Conservation (phyloP, 2,113 vertebrate genomes). For the Corydoras maculifer region DNA sequence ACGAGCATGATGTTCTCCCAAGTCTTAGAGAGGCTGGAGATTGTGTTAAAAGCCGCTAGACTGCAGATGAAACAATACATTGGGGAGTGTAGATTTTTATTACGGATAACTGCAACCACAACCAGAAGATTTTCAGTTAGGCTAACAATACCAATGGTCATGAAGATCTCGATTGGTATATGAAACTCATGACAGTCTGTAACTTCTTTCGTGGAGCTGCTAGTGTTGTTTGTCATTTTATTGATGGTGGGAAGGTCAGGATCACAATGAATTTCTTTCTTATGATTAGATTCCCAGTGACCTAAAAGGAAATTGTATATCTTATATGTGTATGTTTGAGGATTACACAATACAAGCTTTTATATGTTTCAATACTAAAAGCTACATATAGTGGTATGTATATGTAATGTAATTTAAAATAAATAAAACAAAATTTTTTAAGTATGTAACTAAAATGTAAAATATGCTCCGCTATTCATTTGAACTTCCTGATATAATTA, state of each 20-base stretch:
- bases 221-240: constrained; percentile 12
- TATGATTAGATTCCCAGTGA: not conserved
- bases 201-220: constrained; percentile 24
- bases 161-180: constrained; percentile 80
- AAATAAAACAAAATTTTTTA: too few relatives aligned
- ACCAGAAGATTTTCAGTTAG: constrained; percentile 86
- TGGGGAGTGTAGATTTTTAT: constrained; percentile 86
- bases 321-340: too few relatives aligned
- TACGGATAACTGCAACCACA: constrained; percentile 76
- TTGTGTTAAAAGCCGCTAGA: constrained; percentile 86
- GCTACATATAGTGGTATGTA: too few relatives aligned
- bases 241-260: not conserved
- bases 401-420: too few relatives aligned
- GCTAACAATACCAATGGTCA: constrained; percentile 73
- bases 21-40: constrained; percentile 83
- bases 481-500: too few relatives aligned
- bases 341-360: too few relatives aligned
- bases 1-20: constrained; percentile 81
- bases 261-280: not conserved
- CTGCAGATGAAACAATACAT: constrained; percentile 97
- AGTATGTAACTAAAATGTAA: too few relatives aligned
- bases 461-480: too few relatives aligned
- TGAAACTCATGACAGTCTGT: constrained; percentile 73
- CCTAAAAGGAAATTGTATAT: too few relatives aligned
- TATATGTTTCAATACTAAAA: too few relatives aligned